Conservation (phyloP, 2,888 invertebrate genomes). For the Sympetrum striolatum region DNA sequence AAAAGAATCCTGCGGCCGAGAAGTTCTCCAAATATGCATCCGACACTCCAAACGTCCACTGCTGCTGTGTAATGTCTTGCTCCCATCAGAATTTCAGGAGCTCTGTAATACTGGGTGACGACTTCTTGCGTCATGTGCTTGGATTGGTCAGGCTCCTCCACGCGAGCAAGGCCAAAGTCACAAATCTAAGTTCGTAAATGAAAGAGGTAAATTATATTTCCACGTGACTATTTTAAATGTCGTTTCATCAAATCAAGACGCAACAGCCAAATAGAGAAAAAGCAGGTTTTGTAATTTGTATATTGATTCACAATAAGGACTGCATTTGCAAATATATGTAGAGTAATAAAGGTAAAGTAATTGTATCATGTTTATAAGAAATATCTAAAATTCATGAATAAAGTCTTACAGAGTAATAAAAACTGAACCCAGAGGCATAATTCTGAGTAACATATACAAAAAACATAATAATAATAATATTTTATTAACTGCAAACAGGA, state of each 20-base stretch:
- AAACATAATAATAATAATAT: too few species aligned
- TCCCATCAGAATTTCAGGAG: slow-evolving; percentile 99
- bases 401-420: neutral
- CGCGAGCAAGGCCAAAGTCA: slow-evolving; percentile 98
- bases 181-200: slow-evolving; percentile 76
- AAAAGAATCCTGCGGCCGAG: slow-evolving; percentile 95
- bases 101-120: slow-evolving; percentile 99
- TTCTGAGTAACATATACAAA: too few species aligned
- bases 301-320: too few species aligned
- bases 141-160: slow-evolving; percentile 92
- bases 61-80: slow-evolving; percentile 96
- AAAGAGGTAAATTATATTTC: neutral
- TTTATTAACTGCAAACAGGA: too few species aligned
- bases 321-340: too few species aligned
- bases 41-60: slow-evolving; percentile 99
- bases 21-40: slow-evolving; percentile 98
- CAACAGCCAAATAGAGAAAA: too few species aligned
- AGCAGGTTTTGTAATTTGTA: too few species aligned
- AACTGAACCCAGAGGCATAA: too few species aligned
- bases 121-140: slow-evolving; percentile 99
- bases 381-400: too few species aligned
- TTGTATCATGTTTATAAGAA: too few species aligned
- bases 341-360: too few species aligned
- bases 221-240: neutral
- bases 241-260: too few species aligned